Evolutionary conservation across 1,140 invertebrate species (phyloP), one percentile per base, ranked within the genome.

Genomic region (Macrocentrus cingulum): DNA sequence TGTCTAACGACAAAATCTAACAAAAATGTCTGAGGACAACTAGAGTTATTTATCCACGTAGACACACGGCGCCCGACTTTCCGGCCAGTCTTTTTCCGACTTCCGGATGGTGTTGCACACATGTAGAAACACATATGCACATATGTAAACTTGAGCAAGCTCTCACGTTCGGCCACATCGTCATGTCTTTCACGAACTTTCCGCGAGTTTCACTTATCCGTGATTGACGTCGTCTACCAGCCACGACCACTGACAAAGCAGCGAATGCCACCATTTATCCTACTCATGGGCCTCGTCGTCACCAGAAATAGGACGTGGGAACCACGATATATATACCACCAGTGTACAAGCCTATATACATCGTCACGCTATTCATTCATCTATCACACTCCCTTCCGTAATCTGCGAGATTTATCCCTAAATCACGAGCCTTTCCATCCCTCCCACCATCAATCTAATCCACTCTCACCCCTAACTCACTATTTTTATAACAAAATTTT

Each of bases 11-110:
- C 18, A 7, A 20, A 15, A 16, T 45, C n/a, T 45, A 11, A 15
- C 4, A 25, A 48, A 48, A 23, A 48, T 48, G n/a, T 48, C 7
- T 16, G 19, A 48, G 16, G 45, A 20, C 20, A 11, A 19, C 16
- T 19, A 25, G 45, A 48, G 9, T 48, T 48, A 48, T 48, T 48
- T 48, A 48, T 48, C 45, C 45, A 48, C 22, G 45, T 48, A 48
- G 45, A 18, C 42, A 7, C 15, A 25, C 45, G 45, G 45, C 45
- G 45, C 45, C 45, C 45, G 22, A 48, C 20, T 48, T 48, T 48
- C 45, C 45, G 45, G 45, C 20, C 45, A 48, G 22, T 29, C 9
- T 29, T 9, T 29, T 29, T 29, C 45, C 45, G 45, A 48, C 45
- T 48, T 48, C 45, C 45, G 45, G 8, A n/a, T n/a, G n/a, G 36